A percentile compares a stretch with the other conserved stretches of the same genome.
Conservation (phyloP, 2,113 vertebrate species). For the Raja brachyura region DNA sequence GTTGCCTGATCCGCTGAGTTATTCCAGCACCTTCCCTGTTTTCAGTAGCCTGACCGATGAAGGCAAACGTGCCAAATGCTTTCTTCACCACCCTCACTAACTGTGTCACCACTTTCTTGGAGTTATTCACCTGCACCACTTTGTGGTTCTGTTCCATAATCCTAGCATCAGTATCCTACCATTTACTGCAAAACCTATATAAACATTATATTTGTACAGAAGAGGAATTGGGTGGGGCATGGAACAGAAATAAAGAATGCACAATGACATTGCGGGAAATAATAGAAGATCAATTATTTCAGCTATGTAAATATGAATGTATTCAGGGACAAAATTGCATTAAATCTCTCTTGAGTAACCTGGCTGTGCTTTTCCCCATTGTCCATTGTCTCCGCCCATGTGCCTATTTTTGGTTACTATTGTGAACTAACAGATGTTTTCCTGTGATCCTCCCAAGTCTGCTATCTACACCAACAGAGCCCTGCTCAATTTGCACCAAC, state of each 20-base stretch:
- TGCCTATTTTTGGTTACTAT: background rate
- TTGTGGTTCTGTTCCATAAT: too few relatives aligned
- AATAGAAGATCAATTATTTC: background rate
- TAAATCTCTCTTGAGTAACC: background rate
- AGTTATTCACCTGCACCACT: too few relatives aligned
- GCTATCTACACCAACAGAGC: background rate
- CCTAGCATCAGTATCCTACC: too few relatives aligned
- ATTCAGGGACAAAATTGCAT: background rate
- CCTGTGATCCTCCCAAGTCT: background rate
- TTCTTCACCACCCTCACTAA: too few relatives aligned
- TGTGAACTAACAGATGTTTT: constrained; percentile 9
- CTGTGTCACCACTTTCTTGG: too few relatives aligned
- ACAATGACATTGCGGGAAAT: background rate
- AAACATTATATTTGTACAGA: background rate
- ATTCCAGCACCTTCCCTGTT: too few relatives aligned
- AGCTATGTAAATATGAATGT: background rate
- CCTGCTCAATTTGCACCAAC: background rate
- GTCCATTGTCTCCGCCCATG: background rate
- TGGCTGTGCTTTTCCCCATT: background rate
- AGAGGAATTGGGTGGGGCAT: background rate
- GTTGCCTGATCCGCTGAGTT: too few relatives aligned
- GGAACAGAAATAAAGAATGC: background rate
- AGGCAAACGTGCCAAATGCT: too few relatives aligned
- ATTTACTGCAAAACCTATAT: too few relatives aligned
- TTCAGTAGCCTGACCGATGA: too few relatives aligned